Conservation (phyloP, 1,140 invertebrate species). For the Pectinophora gossypiella region DNA sequence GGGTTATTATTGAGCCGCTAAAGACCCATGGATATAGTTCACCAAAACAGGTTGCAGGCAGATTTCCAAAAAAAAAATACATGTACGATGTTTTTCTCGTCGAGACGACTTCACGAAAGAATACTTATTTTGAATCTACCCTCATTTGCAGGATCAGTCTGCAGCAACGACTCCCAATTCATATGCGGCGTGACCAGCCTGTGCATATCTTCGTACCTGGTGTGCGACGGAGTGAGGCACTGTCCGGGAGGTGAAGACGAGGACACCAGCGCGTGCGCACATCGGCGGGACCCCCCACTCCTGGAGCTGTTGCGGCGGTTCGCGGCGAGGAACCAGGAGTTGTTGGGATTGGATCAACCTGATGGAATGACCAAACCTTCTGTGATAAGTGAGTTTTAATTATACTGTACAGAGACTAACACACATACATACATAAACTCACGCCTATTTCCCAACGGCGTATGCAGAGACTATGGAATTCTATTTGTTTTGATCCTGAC, state of each 20-base stretch:
- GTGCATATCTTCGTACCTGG: conserved; percentile 77
- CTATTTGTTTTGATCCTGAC: too few relatives aligned
- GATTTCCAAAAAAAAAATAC: too few relatives aligned
- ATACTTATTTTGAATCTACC: too few relatives aligned
- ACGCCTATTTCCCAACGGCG: too few relatives aligned
- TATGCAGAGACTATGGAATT: too few relatives aligned
- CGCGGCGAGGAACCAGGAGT: conserved; percentile 62
- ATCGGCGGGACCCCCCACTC: conserved; percentile 49
- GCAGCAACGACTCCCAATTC: conserved; percentile 58
- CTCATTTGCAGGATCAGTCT: conserved; percentile 44
- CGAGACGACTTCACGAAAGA: too few relatives aligned
- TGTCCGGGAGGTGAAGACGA: conserved; percentile 77
- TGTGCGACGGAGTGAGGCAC: conserved; percentile 78
- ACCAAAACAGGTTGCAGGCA: too few relatives aligned
- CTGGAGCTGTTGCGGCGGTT: conserved; percentile 57
- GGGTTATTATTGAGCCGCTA: too few relatives aligned
- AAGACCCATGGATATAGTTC: too few relatives aligned
- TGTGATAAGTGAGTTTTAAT: conserved; percentile 67
- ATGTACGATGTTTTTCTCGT: too few relatives aligned
- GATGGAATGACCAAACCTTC: conserved; percentile 57
- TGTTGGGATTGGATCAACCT: conserved; percentile 53
- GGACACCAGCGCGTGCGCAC: conserved; percentile 45
- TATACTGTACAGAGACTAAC: too few relatives aligned
- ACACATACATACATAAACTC: too few relatives aligned
- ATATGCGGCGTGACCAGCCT: conserved; percentile 57